Base-by-base conservation (phyloP, 2,888 invertebrate genomes). In the Mylabris sibirica region DNA sequence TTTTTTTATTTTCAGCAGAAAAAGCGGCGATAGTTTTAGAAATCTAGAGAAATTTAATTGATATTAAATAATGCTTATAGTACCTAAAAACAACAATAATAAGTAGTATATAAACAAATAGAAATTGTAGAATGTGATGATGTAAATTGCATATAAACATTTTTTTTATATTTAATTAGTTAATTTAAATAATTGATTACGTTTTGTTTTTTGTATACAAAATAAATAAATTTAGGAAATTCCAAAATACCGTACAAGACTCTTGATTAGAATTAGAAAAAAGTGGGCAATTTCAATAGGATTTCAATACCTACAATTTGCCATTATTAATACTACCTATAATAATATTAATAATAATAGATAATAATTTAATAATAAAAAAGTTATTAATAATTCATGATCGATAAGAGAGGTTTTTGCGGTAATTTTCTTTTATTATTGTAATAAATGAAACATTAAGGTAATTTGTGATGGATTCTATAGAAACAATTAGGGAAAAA, bases 181-280 rank as follows among this genome's bases (percentile, higher is more conserved):
- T 20, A 49, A 49, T 49, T 49, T 9, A 49, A 9, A 49, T 49
- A 49, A 49, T 49, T 9, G 20, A 49, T 49, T 49, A 49, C 44
- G 17, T 9, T 49, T 20, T 49, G 20, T 44, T 44, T 38, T 30
- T 1, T 30, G 4, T 30, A 4, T 30, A 30, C 30, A 1, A 30
- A 30, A 30, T 5, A 14, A 38, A 44, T 17, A 20, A 12, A 49
- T 9, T 49, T 20, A 20, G 49, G 49, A 8, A 49, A 49, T 49
- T 49, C 49, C 49, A 20, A 49, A 9, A 20, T 49, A 49, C 49
- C 49, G 49, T 20, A n/a, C 5, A 44, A 44, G 44, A 17, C 4
- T 17, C 17, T n/a, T 17, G 6, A 1, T 44, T 5, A 6, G 11
- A 17, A 38, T 11, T n/a, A 6, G 26, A 30, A 30, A 30, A 30